Evolutionary conservation across 2,888 invertebrate species (phyloP).

Genomic region (Thereva unica): DNA sequence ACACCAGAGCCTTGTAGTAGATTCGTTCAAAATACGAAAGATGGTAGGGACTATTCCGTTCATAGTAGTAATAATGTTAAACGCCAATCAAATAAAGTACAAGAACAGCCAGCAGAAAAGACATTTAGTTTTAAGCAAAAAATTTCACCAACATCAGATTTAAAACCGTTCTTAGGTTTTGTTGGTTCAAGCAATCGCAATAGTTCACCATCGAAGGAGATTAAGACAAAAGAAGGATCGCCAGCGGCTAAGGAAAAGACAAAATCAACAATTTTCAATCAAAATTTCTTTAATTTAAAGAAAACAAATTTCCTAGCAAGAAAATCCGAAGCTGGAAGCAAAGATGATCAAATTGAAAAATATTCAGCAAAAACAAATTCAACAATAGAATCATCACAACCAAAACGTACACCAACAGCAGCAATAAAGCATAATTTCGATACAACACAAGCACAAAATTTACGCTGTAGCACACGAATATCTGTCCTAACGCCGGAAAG

Average conservation of each 20-base stretch:
- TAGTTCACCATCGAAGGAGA: neutral
- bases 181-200: constrained; percentile 13
- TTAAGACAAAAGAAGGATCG: neutral
- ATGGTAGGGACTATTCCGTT: constrained; percentile 4
- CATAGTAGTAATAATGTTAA: constrained; percentile 1
- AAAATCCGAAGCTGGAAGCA: constrained; percentile 12
- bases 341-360: constrained; percentile 30
- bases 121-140: constrained; percentile 43
- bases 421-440: constrained; percentile 17
- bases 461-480: constrained; percentile 48
- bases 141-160: constrained; percentile 43
- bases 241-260: neutral
- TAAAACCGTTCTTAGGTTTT: constrained; percentile 41
- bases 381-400: neutral
- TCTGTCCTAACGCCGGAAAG: constrained; percentile 56
- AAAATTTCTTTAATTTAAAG: constrained; percentile 42
- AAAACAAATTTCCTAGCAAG: constrained; percentile 34
- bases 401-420: constrained; percentile 9
- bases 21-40: constrained; percentile 37
- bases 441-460: constrained; percentile 19
- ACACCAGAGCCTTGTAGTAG: constrained; percentile 28
- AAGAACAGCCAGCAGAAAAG: constrained; percentile 38
- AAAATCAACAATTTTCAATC: constrained; percentile 39
- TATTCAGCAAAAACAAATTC: constrained; percentile 3
- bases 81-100: constrained; percentile 21